Evolutionary conservation across 2,888 invertebrate genomes (phyloP).

Genomic region (Myopa testacea): DNA sequence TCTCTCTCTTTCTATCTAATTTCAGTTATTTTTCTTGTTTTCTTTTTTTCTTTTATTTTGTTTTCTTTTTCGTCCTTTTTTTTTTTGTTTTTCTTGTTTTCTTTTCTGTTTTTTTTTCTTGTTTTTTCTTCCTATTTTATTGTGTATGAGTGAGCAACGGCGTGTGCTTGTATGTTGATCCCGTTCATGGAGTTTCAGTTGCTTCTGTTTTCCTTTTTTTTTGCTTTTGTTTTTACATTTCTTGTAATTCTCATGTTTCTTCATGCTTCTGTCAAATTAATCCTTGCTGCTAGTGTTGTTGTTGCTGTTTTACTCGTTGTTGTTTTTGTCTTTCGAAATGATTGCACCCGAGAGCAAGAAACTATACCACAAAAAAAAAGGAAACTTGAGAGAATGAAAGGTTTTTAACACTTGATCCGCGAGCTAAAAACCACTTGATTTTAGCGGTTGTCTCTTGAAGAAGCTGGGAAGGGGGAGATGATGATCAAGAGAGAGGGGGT

Average conservation of each 20-base stretch:
- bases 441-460: not conserved
- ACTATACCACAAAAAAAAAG: not conserved
- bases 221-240: slow-evolving; percentile 7
- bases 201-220: slow-evolving; percentile 14
- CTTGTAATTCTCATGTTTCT: not conserved
- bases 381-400: slow-evolving; percentile 5
- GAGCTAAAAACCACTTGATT: not conserved
- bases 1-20: no score
- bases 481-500: no score
- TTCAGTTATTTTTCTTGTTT: no score
- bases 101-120: no score
- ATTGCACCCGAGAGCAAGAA: not conserved
- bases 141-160: slow-evolving; percentile 27
- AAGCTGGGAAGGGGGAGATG: no score
- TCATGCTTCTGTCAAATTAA: not conserved
- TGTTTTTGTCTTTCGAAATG: not conserved
- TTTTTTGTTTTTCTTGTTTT: no score
- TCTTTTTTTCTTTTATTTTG: no score
- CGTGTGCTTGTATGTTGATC: slow-evolving; percentile 15
- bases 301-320: not conserved
- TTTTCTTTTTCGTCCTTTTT: no score
- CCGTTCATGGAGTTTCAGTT: no score
- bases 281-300: slow-evolving; percentile 13
- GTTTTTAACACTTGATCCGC: slow-evolving; percentile 8
- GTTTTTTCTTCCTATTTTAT: no score